Base-by-base conservation (phyloP, 1,140 invertebrate species). In the Lasioglossum albipes region DNA sequence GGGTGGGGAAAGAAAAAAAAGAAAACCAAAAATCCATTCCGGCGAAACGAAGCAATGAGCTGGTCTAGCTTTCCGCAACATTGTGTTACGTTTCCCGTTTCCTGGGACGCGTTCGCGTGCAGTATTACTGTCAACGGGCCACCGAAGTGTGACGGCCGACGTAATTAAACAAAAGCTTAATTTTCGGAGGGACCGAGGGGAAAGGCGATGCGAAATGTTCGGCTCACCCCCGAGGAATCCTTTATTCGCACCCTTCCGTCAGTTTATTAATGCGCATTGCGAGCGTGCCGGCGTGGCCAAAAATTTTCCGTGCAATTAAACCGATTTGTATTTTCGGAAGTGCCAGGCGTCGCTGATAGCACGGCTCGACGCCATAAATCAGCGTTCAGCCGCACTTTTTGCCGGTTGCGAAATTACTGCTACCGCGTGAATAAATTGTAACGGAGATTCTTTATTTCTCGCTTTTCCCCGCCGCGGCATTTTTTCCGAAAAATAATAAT, bases 301-400 rank as follows among this genome's bases (percentile, higher is more conserved):
- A 87, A 87, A 87, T 87, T 87, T 87, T 86, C 85, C 85, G 72
- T 66, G 70, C 85, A 80, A 86, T 87, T 87, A 84, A 87, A 83
- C 84, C 69, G 84, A 86, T 85, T 86, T 86, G 76, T 86, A 86
- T 76, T 83, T 64, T 68, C 69, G 83, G 70, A 85, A 84, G 80
- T 41, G 73, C 42, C 45, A 0, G 52, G 52, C 64, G 54, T 52
- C 78, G 64, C 31, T 75, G 71, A 80, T 80, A 80, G 70, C 61
- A 31, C 16, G 12, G 16, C 22, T 13, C 69, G n/a, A 18, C 41
- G n/a, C 69, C n/a, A 42, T 79, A 79, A 79, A 79, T 79, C 77
- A 79, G 18, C 62, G 49, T 73, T 57, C 54, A 59, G 22, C 61
- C 22, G 36, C 27, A 0, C 6, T 42, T 45, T 10, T 61, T 68